Evolutionary conservation across 2,113 vertebrate species (phyloP).

Genomic region (Aramus guarauna): DNA sequence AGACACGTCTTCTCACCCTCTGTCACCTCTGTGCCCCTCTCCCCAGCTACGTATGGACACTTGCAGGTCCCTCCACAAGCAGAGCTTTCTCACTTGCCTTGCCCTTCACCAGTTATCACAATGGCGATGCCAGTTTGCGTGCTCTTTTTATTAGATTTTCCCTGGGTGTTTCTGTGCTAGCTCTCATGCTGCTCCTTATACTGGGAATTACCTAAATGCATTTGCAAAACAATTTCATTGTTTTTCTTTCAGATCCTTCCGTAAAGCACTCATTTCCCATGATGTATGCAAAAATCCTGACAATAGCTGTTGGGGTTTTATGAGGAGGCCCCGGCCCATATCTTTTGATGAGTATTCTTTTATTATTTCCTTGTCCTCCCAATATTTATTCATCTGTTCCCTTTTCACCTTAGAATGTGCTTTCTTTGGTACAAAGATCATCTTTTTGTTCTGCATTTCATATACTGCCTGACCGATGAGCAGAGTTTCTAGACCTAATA

Average conservation of each 20-base stretch:
- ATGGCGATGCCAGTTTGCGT: accelerated
- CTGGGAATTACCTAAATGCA: background rate
- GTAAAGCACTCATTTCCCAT: background rate
- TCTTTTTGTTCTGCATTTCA: background rate
- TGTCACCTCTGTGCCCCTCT: background rate
- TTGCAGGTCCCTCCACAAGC: background rate
- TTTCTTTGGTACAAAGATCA: background rate
- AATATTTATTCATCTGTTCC: background rate
- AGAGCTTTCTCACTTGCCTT: background rate
- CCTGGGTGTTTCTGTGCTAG: background rate
- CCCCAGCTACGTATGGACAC: background rate
- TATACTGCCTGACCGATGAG: background rate
- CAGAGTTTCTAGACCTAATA: background rate
- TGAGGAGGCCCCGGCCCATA: accelerated
- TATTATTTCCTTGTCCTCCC: conserved; percentile 21
- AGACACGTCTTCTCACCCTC: background rate
- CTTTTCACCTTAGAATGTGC: background rate
- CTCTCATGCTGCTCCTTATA: background rate
- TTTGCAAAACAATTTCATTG: background rate
- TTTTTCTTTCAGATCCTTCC: background rate
- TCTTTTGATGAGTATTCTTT: background rate
- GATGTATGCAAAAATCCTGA: background rate
- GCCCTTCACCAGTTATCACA: background rate
- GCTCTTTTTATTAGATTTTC: background rate
- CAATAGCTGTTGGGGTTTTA: background rate